These are phyloP conservation scores for Microctonus aethiopoides DNA, from an alignment of 2,888 invertebrate species.

Conservation along the genomic window DNA sequence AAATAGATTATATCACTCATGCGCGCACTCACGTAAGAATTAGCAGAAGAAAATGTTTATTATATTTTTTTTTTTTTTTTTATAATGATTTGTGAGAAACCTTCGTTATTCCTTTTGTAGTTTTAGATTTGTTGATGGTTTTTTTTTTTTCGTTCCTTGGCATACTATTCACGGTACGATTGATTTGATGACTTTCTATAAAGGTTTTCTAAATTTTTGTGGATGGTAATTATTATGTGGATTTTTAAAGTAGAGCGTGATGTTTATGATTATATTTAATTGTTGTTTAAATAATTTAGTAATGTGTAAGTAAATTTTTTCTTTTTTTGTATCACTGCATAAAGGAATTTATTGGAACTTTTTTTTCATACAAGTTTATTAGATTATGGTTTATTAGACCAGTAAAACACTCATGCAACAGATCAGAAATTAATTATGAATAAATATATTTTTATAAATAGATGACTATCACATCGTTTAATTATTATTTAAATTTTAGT, in stretches of 20 bases:
- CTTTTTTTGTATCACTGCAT: constrained; percentile 15
- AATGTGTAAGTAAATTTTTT: no score
- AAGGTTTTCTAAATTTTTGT: not conserved
- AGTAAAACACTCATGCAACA: constrained; percentile 1
- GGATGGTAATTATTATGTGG: not conserved
- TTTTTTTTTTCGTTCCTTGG: not conserved
- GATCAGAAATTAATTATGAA: not conserved
- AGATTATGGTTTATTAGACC: not conserved
- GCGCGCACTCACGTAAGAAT: no score
- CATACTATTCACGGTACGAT: constrained; percentile 13
- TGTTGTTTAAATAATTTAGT: no score
- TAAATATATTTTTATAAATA: constrained; percentile 2
- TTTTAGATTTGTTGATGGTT: not conserved
- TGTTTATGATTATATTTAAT: not conserved
- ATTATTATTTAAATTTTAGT: not conserved
- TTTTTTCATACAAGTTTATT: constrained; percentile 18
- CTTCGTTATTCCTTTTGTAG: not conserved
- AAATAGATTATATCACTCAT: not conserved
- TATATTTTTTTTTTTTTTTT: not conserved
- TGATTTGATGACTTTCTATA: not conserved
- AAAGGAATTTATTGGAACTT: constrained; percentile 17
- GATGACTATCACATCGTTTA: not conserved
- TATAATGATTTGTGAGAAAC: not conserved
- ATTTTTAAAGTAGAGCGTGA: not conserved
- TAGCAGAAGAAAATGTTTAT: not conserved